Base-by-base conservation (phyloP, 1,140 invertebrate genomes). In the Hyphantria cunea region DNA sequence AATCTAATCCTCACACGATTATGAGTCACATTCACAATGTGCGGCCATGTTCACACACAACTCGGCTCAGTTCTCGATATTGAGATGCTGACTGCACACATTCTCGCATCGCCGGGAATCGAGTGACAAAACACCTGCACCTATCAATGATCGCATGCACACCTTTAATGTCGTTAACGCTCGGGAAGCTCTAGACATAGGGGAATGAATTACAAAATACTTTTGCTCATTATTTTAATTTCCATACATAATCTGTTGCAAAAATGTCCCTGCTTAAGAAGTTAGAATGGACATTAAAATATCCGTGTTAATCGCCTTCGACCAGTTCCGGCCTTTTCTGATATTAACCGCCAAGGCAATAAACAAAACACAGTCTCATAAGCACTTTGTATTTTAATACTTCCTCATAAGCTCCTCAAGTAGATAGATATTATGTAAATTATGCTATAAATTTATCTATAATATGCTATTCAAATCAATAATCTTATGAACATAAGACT, bases 111-210 rank as follows among this genome's bases (percentile, higher is more conserved):
- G 42, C 13, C 15, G 45, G 56, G 72, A 69, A 60, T 81, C 82
- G 60, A 12, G 55, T 82, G 72, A 70, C 82, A 75, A 59, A 73
- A 78, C 78, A 82, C 72, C 77, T 78, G 77, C 70, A 62, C 55
- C 42, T 66, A 25, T 44, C 17, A 60, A 13, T 41, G 48, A 42
- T 50, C 33, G 50, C 48, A 37, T 37, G 55, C 34, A 14, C 17
- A 25, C 17, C 17, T 25, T 25, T 25, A 25, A 25, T 25, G 1
- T 25, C 17, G 17, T 25, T 13, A 50, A 13, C 51, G 0, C 17
- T 50, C 13, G 12, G 10, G n/a, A n/a, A n/a, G n/a, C n/a, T n/a
- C n/a, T 6, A 45, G n/a, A 34, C 7, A 9, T 33, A 32, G 31
- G 4, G 42, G 13, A 12, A 34, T 32, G 45, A 42, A 42, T 12